Base-by-base conservation (phyloP, 2,797 vertebrate species). In the Phaenicophaeus curvirostris region DNA sequence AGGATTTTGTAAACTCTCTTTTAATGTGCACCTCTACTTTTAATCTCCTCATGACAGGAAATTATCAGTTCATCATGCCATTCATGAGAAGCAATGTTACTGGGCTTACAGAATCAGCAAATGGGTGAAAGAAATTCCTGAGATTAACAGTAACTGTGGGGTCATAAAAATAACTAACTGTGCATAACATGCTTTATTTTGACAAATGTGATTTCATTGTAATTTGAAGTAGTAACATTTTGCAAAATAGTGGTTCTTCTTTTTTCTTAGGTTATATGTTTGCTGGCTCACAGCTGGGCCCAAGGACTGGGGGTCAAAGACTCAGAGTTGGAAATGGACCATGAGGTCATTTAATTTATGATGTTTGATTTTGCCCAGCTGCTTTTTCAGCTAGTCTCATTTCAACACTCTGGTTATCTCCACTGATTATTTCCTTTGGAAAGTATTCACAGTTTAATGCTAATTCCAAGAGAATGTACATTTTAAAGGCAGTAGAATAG, bases 1-100 rank as follows among this genome's bases (percentile, higher is more conserved):
- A 97, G 94, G 97, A 87, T 84, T 86, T 85, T 94, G 13, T 72
- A 81, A 84, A 76, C 55, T 72, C 39, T 83, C 16, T 69, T 77
- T 81, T 71, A 88, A 88, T 35, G 42, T 87, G 57, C 5, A 39
- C 6, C 39, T 92, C 33, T 84, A 73, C 85, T 93, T 96, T 84
- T 93, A 77, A 88, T 76, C 67, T 89, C 53, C 41, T 81, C 33
- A 5, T 55, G 42, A 24, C 27, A 59, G 42, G 66, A 54, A 91
- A 76, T 35, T 62, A 14, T 42, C 54, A 16, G 9, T 81, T 66
- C 30, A 13, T 73, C 31, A 11, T 24, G 53, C 25, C 23, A 10
- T 48, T 86, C 1, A 6, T 27, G 14, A 78, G 27, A 78, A 11
- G 37, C 27, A 57, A 89, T 58, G 24, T 42, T 66, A 71, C 31